Evolutionary conservation across 2,888 invertebrate species (phyloP).

Genomic region (Eristalinus sepulchralis): DNA sequence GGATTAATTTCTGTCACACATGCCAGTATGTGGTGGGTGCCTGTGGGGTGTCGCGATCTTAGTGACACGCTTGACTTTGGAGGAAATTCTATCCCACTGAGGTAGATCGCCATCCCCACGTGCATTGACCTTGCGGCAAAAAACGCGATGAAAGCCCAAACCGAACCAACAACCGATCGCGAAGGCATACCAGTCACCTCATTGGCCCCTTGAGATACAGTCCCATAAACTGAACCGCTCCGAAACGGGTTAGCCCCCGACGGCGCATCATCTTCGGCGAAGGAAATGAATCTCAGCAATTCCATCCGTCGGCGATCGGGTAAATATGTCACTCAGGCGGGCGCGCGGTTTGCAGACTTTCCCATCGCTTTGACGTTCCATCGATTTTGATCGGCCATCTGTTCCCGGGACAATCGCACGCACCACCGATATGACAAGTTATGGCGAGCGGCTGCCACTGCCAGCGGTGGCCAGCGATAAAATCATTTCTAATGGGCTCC

Average conservation of each 20-base stretch:
- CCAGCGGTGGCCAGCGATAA: constrained; percentile 27
- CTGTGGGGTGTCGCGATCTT: background rate
- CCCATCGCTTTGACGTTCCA: constrained; percentile 46
- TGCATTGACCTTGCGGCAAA: constrained; percentile 64
- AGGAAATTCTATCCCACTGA: background rate
- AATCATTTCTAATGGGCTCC: constrained; percentile 58
- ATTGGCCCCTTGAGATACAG: constrained; percentile 59
- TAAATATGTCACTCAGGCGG: constrained; percentile 69
- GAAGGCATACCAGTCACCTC: constrained; percentile 16
- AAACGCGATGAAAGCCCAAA: constrained; percentile 1
- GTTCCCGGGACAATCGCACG: constrained; percentile 19
- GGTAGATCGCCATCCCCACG: constrained; percentile 24
- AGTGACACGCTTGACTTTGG: background rate
- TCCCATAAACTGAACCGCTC: constrained; percentile 58
- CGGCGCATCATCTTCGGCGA: constrained; percentile 23
- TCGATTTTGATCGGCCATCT: constrained; percentile 8
- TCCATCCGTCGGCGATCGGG: constrained; percentile 64
- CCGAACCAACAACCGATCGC: background rate
- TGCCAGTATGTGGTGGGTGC: background rate
- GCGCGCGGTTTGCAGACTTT: constrained; percentile 56
- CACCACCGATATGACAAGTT: constrained; percentile 52
- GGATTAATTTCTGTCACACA: constrained; percentile 14
- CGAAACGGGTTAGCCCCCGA: constrained; percentile 45
- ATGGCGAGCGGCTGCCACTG: constrained; percentile 35
- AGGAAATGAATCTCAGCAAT: constrained; percentile 67